Evolutionary conservation across 1,140 invertebrate genomes (phyloP).

Genomic region (Pollicipes pollicipes): DNA sequence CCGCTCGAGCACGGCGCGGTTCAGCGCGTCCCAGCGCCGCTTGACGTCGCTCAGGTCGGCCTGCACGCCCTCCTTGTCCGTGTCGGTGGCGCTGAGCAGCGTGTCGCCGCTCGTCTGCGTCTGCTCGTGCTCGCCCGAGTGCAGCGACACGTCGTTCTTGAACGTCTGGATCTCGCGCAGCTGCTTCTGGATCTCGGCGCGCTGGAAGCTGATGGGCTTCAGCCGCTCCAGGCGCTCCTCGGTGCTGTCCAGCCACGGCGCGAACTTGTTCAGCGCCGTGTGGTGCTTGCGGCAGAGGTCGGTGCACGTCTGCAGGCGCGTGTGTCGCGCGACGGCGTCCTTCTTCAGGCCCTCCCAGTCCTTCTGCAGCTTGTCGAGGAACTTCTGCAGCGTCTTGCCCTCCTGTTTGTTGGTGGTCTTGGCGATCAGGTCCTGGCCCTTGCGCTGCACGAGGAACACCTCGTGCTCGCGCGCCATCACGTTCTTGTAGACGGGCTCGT

Average conservation of each 20-base stretch:
- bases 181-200: constrained; percentile 70
- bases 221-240: constrained; percentile 66
- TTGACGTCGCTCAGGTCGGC: constrained; percentile 59
- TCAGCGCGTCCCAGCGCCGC: constrained; percentile 73
- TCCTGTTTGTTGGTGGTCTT: constrained; percentile 33
- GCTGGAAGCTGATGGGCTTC: constrained; percentile 54
- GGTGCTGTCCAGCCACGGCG: constrained; percentile 68
- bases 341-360: constrained; percentile 78
- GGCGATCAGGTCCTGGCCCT: constrained; percentile 55
- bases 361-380: constrained; percentile 67
- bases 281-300: constrained; percentile 85
- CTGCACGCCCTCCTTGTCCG: constrained; percentile 74
- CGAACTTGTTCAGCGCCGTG: constrained; percentile 58
- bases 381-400: constrained; percentile 35
- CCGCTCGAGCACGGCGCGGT: constrained; percentile 41
- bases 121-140: constrained; percentile 79
- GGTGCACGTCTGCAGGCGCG: constrained; percentile 65
- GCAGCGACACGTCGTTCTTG: constrained; percentile 76
- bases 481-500: constrained; percentile 64
- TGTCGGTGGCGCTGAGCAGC: constrained; percentile 58
- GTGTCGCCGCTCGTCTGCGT: constrained; percentile 65
- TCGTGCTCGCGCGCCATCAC: constrained; percentile 79
- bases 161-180: constrained; percentile 73
- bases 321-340: constrained; percentile 64
- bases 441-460: constrained; percentile 81